These are phyloP conservation scores for Bovichtus variegatus DNA, from an alignment of 2,797 vertebrate genomes.

Conservation along the genomic window DNA sequence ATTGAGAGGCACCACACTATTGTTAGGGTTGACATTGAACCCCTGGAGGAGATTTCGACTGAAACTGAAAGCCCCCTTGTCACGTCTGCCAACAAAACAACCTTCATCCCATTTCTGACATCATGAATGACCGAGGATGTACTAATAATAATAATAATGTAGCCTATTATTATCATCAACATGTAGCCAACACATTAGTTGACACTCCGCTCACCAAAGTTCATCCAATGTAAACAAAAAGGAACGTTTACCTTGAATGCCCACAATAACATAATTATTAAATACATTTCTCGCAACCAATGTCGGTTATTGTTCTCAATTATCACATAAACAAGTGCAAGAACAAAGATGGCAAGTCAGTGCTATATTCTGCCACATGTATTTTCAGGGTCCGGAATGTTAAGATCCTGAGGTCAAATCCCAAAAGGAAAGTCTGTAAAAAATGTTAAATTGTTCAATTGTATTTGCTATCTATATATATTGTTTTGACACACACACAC, in stretches of 20 bases:
- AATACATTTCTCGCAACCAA: not conserved
- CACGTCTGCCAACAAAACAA: slow-evolving; percentile 25
- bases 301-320: not conserved
- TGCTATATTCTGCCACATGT: not conserved
- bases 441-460: not conserved
- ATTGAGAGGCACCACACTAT: not conserved
- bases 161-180: not conserved
- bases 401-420: not conserved
- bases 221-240: not conserved
- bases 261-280: not conserved
- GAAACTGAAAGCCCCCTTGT: not conserved
- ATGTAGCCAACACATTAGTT: not conserved
- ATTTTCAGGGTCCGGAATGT: not conserved
- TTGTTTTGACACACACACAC: no score
- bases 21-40: slow-evolving; percentile 30
- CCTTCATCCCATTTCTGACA: not conserved
- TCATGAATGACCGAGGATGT: not conserved
- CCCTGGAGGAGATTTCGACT: not conserved
- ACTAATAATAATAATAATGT: not conserved
- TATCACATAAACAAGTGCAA: not conserved
- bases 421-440: not conserved
- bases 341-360: not conserved
- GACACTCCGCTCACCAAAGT: not conserved
- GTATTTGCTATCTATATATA: not conserved
- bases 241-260: not conserved